Conservation (phyloP, 30 jellyfish, hydroid and myxozoan species). For the Hydractinia symbiolongicarpus region DNA sequence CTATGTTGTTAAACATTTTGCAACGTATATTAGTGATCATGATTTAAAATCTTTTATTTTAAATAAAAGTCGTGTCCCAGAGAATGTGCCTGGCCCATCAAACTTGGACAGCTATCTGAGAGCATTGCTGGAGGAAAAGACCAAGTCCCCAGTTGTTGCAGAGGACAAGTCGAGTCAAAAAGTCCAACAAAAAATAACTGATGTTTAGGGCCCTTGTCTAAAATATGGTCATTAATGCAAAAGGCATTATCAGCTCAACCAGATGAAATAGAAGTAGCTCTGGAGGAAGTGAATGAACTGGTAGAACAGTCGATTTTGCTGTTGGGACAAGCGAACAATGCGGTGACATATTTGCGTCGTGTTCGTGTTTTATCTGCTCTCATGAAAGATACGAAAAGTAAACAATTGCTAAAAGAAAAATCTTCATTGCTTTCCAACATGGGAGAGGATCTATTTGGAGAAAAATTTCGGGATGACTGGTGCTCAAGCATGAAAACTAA, state of each 20-base stretch:
- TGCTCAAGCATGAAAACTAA: neutral
- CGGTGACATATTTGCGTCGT: neutral
- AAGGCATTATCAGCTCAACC: neutral
- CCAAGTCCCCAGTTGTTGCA: neutral
- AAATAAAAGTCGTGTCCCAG: neutral
- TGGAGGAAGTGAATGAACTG: neutral
- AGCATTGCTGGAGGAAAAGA: conserved; percentile 5
- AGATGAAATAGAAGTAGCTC: neutral
- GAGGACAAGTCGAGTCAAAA: neutral
- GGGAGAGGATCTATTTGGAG: conserved; percentile 1
- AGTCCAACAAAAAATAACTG: neutral
- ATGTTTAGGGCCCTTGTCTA: conserved; percentile 4
- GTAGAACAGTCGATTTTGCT: neutral
- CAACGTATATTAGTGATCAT: too few species aligned
- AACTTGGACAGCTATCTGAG: neutral
- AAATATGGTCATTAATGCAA: neutral
- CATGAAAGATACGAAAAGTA: conserved; percentile 1
- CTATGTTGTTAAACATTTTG: too few species aligned
- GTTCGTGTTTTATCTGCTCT: neutral
- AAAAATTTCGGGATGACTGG: neutral
- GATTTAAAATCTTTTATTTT: neutral
- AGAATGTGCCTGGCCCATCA: neutral
- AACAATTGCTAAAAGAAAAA: neutral
- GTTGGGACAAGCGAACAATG: neutral
- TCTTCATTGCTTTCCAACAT: neutral